Evolutionary conservation across 30 jellyfish, hydroid and myxozoan species (phyloP).

Genomic region (Pseudorhiza aurosa): DNA sequence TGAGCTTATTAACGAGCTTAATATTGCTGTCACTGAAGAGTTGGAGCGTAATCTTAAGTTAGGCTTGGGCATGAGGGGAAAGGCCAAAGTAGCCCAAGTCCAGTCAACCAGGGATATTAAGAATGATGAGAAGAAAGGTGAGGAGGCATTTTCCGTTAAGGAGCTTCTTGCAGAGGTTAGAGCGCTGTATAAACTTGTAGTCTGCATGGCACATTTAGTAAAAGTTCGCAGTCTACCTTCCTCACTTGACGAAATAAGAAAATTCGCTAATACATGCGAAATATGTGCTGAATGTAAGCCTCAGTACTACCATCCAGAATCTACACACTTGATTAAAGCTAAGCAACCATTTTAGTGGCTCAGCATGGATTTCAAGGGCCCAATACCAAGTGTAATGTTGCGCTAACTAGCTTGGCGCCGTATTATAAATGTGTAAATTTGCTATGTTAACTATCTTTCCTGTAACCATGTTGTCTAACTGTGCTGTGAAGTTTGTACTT

Average conservation of each 20-base stretch:
- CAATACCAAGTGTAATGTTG: too few species aligned
- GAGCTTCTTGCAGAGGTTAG: constrained; percentile 13
- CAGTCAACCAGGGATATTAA: constrained; percentile 4
- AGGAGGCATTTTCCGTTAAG: background rate
- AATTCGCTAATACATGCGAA: too few species aligned
- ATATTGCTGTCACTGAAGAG: constrained; percentile 32
- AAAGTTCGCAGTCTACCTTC: too few species aligned
- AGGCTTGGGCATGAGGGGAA: constrained; percentile 18
- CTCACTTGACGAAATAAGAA: too few species aligned
- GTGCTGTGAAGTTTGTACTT: too few species aligned
- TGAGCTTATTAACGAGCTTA: constrained; percentile 35
- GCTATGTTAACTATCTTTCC: too few species aligned
- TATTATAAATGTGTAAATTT: too few species aligned
- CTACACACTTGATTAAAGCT: constrained; percentile 29
- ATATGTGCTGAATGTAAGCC: constrained; percentile 62
- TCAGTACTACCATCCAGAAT: constrained; percentile 23
- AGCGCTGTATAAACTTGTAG: too few species aligned
- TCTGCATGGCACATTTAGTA: too few species aligned
- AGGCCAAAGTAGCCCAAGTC: background rate
- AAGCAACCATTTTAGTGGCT: constrained; percentile 49
- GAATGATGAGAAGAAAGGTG: too few species aligned
- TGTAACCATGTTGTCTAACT: too few species aligned
- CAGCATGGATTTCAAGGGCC: constrained; percentile 62
- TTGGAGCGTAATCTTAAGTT: constrained; percentile 17
- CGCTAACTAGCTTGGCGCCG: too few species aligned